Evolutionary conservation across 2,888 invertebrate genomes (phyloP), one percentile per base, ranked within the genome.

Genomic region (Eubasilissa splendida): DNA sequence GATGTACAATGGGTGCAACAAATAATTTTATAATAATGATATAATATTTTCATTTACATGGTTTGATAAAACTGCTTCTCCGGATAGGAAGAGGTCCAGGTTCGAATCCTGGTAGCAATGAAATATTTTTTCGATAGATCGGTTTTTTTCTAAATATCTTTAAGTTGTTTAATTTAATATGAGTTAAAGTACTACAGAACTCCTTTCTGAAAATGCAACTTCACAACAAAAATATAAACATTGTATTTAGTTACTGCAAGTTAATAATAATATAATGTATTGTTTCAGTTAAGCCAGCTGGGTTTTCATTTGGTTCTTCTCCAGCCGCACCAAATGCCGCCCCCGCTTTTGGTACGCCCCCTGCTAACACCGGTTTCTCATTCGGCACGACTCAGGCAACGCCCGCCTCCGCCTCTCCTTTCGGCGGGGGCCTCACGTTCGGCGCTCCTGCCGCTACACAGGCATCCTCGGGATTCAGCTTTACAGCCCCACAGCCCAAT

Each of bases 381-480:
- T 82, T 82, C 54, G 82, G 82, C 42, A 42, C 42, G 42, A 4
- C 42, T 4, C 42, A 42, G 42, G 77, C 68, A n/a, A 22, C 54
- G 5, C 12, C 75, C 9, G 58, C 71, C 22, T 12, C 81, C 31
- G 12, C 78, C 5, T 50, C 52, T 11, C n/a, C 80, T 1, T 59
- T 58, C 0, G n/a, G 42, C 31, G 33, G 33, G 8, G 76, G 63
- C 22, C 11, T 31, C 8, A 8, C 53, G n/a, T 71, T 73, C 53
- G 76, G 76, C 5, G 76, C 60, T 42, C 71, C 74, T n/a, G 74
- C 80, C 42, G 31, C 79, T 9, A 66, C 79, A 10, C 60, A 73
- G 31, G 76, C 76, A 33, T 11, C 77, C 14, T 42, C 78, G 7
- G 54, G 74, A 31, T 68, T 74, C 53, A 74, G 75, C 33, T 80